Percentiles rank a stretch among this genome's conserved stretches.
phyloP scores from a whole-genome alignment of 1,140 invertebrate genomes.

The Anastrepha ludens region DNA sequence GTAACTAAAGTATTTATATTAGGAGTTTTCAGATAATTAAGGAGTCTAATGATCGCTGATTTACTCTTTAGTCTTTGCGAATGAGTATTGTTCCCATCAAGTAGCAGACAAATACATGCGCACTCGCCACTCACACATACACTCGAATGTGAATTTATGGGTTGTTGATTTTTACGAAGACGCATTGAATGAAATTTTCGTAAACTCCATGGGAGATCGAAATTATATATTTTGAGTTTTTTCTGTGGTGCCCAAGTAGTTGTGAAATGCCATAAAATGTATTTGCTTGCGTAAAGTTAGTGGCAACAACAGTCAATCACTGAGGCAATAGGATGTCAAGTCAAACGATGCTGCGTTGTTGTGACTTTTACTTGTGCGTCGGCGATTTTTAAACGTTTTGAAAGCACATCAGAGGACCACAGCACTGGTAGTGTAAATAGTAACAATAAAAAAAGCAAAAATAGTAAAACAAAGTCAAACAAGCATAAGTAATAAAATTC shows the following conservation, averaged over 20 bases:
- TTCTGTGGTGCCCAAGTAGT: background rate
- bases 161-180: background rate
- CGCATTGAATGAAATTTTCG: background rate
- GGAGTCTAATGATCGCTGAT: no score
- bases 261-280: background rate
- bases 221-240: background rate
- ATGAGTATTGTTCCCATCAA: no score
- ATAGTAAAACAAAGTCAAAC: background rate
- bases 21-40: no score
- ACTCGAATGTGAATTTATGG: background rate
- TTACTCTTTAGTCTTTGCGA: no score
- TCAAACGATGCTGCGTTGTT: background rate
- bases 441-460: background rate
- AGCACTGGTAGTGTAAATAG: background rate
- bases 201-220: background rate
- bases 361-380: background rate
- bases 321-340: background rate
- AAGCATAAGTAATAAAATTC: background rate
- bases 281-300: background rate
- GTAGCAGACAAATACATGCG: no score
- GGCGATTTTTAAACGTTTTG: background rate
- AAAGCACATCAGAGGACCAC: background rate
- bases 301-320: slow-evolving; percentile 15
- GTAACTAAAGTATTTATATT: no score
- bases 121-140: no score